These are phyloP conservation scores for Rachycentron canadum DNA, from an alignment of 2,797 vertebrate genomes.

Conservation along the genomic window DNA sequence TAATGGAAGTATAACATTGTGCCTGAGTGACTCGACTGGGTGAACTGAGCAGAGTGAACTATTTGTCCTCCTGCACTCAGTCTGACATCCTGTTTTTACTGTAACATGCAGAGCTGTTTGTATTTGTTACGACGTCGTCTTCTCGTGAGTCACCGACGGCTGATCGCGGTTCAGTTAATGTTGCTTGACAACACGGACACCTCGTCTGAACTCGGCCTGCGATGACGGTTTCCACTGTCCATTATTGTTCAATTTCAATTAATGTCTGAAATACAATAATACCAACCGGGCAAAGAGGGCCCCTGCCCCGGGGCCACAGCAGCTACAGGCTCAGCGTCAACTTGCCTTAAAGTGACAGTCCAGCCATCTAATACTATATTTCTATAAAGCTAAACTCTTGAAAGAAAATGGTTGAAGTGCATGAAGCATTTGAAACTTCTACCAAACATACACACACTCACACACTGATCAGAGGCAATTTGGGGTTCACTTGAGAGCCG, in stretches of 20 bases:
- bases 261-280: neutral
- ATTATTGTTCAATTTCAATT: no score
- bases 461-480: no score
- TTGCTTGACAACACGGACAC: neutral
- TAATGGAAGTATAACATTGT: no score
- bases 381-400: neutral
- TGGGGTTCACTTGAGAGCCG: no score
- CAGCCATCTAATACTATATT: neutral
- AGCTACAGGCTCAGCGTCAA: neutral
- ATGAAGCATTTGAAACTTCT: no score
- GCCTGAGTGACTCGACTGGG: no score
- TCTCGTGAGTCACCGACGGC: conserved; percentile 19
- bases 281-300: neutral
- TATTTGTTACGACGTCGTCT: neutral
- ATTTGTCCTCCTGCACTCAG: neutral
- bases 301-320: no score
- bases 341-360: neutral
- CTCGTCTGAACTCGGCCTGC: no score
- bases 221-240: no score
- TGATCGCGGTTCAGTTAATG: neutral
- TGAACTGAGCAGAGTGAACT: neutral
- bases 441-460: no score
- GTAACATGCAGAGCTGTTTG: neutral
- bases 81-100: neutral
- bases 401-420: neutral